Evolutionary conservation across 1,140 invertebrate species (phyloP), one percentile per base, ranked within the genome.

Genomic region (Limonius californicus): DNA sequence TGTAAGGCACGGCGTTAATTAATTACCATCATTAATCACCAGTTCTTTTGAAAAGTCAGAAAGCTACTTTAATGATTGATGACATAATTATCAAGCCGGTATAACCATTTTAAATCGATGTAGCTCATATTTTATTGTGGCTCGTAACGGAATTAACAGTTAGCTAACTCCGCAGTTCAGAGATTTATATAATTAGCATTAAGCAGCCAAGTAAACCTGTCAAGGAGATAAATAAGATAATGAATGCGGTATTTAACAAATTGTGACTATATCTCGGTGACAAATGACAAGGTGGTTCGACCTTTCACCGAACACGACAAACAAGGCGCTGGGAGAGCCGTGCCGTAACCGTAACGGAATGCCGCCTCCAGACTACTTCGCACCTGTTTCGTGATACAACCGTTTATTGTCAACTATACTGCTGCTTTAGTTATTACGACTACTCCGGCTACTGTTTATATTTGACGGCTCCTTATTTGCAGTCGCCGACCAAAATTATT

Each of bases 361-460:
- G 58, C 62, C 58, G 58, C 62, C 62, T 64, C 42, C 30, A 59
- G 62, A 61, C 58, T 35, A 47, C 50, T 56, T 65, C 57, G 56
- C 63, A 65, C 63, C 63, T 65, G 63, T 50, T 65, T 59, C 43
- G 20, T 43, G 57, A 16, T 47, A 35, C 32, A 19, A 58, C 57
- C 42, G 42, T 54, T 58, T 58, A 58, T 58, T 58, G 57, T 58
- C 42, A 45, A 45, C 42, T 18, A 45, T 18, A n/a, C n/a, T 45
- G 42, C 42, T n/a, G 42, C 42, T 45, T 45, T 45, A 18, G n/a
- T 45, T 45, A 45, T 45, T 45, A 18, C 42, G 42, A 45, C 42
- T n/a, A 45, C n/a, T 45, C 16, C 16, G 42, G 42, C 16, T 18
- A 18, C n/a, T 45, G 42, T 18, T 45, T 45, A 18, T 45, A 15